Conservation (phyloP, 2,797 vertebrate genomes). For the Artibeus lituratus region DNA sequence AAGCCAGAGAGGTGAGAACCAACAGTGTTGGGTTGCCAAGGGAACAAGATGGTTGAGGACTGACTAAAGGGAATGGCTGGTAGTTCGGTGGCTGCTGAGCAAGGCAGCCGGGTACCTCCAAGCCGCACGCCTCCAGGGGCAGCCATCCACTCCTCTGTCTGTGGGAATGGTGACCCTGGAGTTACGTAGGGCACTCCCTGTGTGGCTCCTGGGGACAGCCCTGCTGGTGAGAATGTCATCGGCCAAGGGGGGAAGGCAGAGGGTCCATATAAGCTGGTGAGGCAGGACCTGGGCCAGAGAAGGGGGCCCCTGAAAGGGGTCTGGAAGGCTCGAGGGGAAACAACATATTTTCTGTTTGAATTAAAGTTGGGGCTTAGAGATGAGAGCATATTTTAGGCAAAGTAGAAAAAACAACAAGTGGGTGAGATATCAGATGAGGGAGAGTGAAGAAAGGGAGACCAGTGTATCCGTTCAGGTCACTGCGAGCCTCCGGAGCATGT, state of each 20-base stretch:
- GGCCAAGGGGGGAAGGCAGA: not conserved
- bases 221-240: not conserved
- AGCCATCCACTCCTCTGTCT: not conserved
- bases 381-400: not conserved
- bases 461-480: not conserved
- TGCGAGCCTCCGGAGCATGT: not conserved
- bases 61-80: not conserved
- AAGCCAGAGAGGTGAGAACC: not conserved
- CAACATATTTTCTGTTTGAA: not conserved
- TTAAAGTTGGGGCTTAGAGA: not conserved
- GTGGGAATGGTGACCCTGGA: not conserved
- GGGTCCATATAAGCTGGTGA: not conserved
- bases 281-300: not conserved
- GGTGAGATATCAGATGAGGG: not conserved
- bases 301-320: not conserved
- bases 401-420: not conserved
- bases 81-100: not conserved
- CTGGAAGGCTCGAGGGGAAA: not conserved
- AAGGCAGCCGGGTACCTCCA: not conserved
- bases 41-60: not conserved
- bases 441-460: not conserved
- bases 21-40: too few relatives aligned
- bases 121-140: not conserved
- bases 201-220: not conserved
- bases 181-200: accelerated